Evolutionary conservation across 2,797 vertebrate species (phyloP), one percentile per base, ranked within the genome.

Genomic region (Oreortyx pictus): DNA sequence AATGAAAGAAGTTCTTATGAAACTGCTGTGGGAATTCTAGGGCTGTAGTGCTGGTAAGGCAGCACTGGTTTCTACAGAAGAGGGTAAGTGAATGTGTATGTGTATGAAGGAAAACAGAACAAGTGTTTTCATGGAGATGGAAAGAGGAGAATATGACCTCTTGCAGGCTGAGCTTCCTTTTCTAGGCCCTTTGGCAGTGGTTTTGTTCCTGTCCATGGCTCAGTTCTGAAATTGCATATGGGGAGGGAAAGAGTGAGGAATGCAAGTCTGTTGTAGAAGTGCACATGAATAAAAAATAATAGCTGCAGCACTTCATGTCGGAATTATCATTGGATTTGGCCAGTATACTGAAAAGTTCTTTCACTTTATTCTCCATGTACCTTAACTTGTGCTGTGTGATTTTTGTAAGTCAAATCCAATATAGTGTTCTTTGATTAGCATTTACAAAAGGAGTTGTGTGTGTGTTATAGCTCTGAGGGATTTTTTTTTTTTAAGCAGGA

Each of bases 41-140:
- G 16, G 6, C 56, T 79, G 4, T 49, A 33, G 8, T 35, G 16
- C 16, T 29, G 27, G 5, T 49, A 41, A 54, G 8, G 27, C n/a
- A 67, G 0, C n/a, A 3, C 11, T 27, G 7, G 4, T 16, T 50
- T 33, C 43, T 20, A 46, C 61, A 33, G 27, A 61, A 60, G 57
- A 41, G 1, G 1, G 2, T 27, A 27, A n/a, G 33, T 52, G 33
- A 46, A 1, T 62, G 33, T 11, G 2, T 33, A 2, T 57, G 19
- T 19, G 33, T 11, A 18, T 57, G 19, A 20, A n/a, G 54, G 14
- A 33, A 33, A 57, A 33, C 31, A 57, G 54, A 57, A 6, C 54
- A 33, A 33, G 54, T 57, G 18, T 33, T 81, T 94, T 61, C 4
- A 9, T 44, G 64, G n/a, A 54, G 37, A 6, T 37, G 6, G 7